These are phyloP conservation scores for Lucilia sericata DNA, from an alignment of 1,140 invertebrate genomes.

Conservation along the genomic window DNA sequence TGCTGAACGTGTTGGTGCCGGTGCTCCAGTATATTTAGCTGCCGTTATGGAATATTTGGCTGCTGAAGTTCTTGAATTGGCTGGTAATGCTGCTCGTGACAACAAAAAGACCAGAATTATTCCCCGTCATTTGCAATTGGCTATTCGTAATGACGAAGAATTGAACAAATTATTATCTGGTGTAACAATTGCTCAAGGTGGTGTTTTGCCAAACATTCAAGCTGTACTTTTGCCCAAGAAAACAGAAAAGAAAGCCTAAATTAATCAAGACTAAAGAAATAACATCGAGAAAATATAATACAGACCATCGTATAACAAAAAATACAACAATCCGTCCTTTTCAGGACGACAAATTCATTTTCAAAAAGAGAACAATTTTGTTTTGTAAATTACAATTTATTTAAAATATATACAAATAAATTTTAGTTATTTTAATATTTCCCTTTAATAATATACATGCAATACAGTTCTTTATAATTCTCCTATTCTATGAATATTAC, in stretches of 20 bases:
- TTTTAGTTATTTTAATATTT: too few species aligned
- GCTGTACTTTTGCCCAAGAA: constrained; percentile 75
- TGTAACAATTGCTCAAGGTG: constrained; percentile 87
- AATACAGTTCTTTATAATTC: too few species aligned
- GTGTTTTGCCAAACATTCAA: constrained; percentile 85
- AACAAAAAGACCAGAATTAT: constrained; percentile 79
- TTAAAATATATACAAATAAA: too few species aligned
- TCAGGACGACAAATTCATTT: background rate
- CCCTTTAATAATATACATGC: too few species aligned
- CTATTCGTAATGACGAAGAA: constrained; percentile 89
- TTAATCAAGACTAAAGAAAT: background rate
- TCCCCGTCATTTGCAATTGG: constrained; percentile 85
- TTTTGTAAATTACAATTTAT: too few species aligned
- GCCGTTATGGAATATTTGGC: constrained; percentile 75
- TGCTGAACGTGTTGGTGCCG: constrained; percentile 77
- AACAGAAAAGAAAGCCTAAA: constrained; percentile 66
- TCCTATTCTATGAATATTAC: too few species aligned
- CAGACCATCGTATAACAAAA: background rate
- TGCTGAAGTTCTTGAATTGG: constrained; percentile 83
- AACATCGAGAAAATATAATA: background rate
- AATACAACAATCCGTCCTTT: background rate
- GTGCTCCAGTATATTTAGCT: constrained; percentile 79
- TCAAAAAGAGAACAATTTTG: too few species aligned
- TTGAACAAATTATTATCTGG: constrained; percentile 82
- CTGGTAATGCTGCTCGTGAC: constrained; percentile 80